Conservation (phyloP, 1,140 invertebrate genomes). For the Subanguina moxae region DNA sequence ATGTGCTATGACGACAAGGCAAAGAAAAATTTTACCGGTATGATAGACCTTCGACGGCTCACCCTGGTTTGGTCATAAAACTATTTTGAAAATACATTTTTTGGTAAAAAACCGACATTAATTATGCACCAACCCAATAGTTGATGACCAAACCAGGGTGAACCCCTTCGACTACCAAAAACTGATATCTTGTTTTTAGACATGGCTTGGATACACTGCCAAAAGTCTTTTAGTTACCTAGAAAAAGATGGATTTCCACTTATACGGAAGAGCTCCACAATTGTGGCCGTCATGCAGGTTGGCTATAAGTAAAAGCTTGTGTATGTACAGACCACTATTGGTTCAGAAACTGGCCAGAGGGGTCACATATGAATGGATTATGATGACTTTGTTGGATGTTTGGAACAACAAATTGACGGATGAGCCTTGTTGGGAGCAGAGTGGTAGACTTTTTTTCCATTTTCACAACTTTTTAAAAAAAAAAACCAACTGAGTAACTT, state of each 20-base stretch:
- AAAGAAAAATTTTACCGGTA: conserved; percentile 47
- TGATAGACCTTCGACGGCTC: conserved; percentile 3
- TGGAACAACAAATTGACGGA: conserved; percentile 8
- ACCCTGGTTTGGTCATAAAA: too few relatives aligned
- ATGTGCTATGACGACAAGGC: conserved; percentile 53
- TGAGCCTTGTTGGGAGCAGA: conserved; percentile 4
- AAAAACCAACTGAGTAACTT: too few relatives aligned
- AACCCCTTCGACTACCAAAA: too few relatives aligned
- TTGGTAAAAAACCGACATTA: too few relatives aligned
- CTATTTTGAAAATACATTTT: too few relatives aligned
- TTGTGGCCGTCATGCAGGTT: conserved; percentile 10
- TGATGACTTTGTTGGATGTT: conserved; percentile 12
- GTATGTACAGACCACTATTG: not conserved
- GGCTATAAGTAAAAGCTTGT: not conserved
- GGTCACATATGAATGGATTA: conserved; percentile 10
- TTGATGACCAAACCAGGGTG: too few relatives aligned
- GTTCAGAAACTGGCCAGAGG: conserved; percentile 2
- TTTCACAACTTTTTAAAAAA: too few relatives aligned
- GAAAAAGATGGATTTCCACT: conserved; percentile 5
- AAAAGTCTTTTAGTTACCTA: conserved; percentile 7
- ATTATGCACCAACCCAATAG: too few relatives aligned
- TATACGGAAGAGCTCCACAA: not conserved
- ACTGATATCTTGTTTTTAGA: too few relatives aligned
- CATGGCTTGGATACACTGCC: not conserved
- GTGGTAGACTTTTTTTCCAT: not conserved